Base-by-base conservation (phyloP, 2,888 invertebrate species). In the Amorpha juglandis region DNA sequence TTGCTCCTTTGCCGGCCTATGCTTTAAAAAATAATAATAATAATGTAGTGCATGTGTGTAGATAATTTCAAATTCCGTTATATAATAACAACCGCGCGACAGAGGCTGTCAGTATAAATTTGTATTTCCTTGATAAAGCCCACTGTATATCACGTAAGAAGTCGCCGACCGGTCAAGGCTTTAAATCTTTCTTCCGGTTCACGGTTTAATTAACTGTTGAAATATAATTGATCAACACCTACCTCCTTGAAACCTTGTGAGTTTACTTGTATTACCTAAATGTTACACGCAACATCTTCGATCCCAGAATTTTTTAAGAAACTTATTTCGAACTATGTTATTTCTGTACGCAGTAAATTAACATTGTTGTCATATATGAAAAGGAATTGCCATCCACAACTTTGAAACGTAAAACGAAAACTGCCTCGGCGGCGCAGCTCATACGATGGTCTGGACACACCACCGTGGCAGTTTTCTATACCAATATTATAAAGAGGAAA, bases 91-190 rank as follows among this genome's bases (percentile, higher is more conserved):
- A n/a, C n/a, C n/a, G n/a, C n/a, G n/a, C n/a, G n/a, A n/a, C n/a
- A n/a, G n/a, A n/a, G n/a, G n/a, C n/a, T n/a, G n/a, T n/a, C n/a
- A n/a, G n/a, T n/a, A n/a, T n/a, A n/a, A n/a, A n/a, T n/a, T n/a
- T n/a, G n/a, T 45, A 14, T 45, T 50, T 50, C 9, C 19, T 19
- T 50, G 14, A 16, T 4, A 42, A 58, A 52, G 14, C 58, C 16
- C 16, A 19, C 58, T 58, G 42, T 58, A 58, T 58, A 42, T 42
- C 38, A 42, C 19, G 58, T 38, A 58, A 42, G 35, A 53, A 55
- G 55, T 38, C 58, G 19, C 16, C 42, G 58, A 16, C 58, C 11
- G 58, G 58, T 58, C 58, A 58, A 38, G 58, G 58, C 58, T 55
- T 11, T 27, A 55, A 19, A 19, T 42, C 19, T 38, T 21, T 42